Evolutionary conservation across 2,888 invertebrate species (phyloP).

Genomic region (Brachyopa scutellaris): DNA sequence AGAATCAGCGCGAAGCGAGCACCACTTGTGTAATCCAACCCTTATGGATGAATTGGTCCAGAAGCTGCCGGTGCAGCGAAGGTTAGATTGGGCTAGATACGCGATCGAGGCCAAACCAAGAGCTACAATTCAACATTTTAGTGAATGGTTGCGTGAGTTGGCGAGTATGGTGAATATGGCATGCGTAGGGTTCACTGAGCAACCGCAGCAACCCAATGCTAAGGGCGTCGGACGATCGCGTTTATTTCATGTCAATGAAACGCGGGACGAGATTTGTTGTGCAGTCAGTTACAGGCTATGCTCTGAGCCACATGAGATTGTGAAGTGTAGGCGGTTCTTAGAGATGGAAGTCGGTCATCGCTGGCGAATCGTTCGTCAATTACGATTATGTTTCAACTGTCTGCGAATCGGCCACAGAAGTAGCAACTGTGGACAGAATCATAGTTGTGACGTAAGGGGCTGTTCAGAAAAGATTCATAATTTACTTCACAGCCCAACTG

Average conservation of each 20-base stretch:
- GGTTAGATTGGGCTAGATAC: slow-evolving; percentile 44
- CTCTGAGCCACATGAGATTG: not conserved
- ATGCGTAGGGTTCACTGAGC: not conserved
- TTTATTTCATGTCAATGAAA: not conserved
- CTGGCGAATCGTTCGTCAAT: slow-evolving; percentile 34
- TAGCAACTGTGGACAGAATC: slow-evolving; percentile 1
- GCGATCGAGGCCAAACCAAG: slow-evolving; percentile 17
- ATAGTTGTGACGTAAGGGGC: not conserved
- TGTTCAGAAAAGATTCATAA: slow-evolving; percentile 16
- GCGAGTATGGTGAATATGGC: not conserved
- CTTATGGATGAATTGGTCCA: slow-evolving; percentile 47
- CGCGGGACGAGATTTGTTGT: not conserved
- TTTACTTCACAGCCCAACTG: not conserved
- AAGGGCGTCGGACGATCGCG: not conserved
- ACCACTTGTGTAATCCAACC: slow-evolving; percentile 53
- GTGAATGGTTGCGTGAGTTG: not conserved
- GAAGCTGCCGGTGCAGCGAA: slow-evolving; percentile 40
- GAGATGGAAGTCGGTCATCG: slow-evolving; percentile 3
- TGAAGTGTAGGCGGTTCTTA: not conserved
- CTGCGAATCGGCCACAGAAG: slow-evolving; percentile 16
- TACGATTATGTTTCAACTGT: slow-evolving; percentile 49
- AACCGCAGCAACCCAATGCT: not conserved
- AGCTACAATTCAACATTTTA: slow-evolving; percentile 11
- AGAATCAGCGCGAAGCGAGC: slow-evolving; percentile 32
- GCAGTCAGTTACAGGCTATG: not conserved